These are phyloP conservation scores for Synanthedon tipuliformis DNA, from an alignment of 2,888 invertebrate species.

Conservation along the genomic window DNA sequence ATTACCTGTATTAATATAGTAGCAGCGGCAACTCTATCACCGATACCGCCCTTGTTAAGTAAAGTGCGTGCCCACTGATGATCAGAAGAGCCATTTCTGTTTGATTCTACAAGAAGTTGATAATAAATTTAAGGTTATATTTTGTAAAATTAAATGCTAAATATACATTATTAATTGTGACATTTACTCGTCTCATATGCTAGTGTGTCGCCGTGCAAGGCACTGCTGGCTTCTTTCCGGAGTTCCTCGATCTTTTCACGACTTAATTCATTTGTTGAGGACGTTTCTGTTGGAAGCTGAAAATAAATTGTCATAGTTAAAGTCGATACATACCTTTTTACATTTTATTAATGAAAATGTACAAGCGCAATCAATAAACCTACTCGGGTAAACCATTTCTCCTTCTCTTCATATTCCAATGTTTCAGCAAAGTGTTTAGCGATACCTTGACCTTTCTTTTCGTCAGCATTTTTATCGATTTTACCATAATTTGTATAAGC, in stretches of 20 bases:
- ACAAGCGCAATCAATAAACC: too few relatives aligned
- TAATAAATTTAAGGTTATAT: background rate
- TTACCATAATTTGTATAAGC: conserved; percentile 57
- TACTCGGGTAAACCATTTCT: conserved; percentile 67
- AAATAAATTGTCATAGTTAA: too few relatives aligned
- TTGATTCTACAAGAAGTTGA: conserved; percentile 51
- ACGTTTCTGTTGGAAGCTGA: conserved; percentile 63
- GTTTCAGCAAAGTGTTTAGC: conserved; percentile 62
- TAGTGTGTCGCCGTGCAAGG: conserved; percentile 73
- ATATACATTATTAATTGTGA: background rate
- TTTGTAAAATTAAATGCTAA: background rate
- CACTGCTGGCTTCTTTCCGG: conserved; percentile 75
- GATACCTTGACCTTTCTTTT: conserved; percentile 53
- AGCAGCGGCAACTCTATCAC: conserved; percentile 88
- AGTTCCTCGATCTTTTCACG: conserved; percentile 70
- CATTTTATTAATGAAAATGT: background rate
- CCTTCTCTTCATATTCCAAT: conserved; percentile 61
- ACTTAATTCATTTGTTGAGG: conserved; percentile 39
- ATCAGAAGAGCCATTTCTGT: conserved; percentile 71
- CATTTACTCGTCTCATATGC: conserved; percentile 73
- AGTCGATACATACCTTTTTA: background rate
- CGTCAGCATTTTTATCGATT: conserved; percentile 54
- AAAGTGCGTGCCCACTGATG: conserved; percentile 84
- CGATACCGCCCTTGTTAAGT: conserved; percentile 82
- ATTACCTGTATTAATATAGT: conserved; percentile 76